Evolutionary conservation across 2,888 invertebrate genomes (phyloP).

Genomic region (Halictus quadricinctus): DNA sequence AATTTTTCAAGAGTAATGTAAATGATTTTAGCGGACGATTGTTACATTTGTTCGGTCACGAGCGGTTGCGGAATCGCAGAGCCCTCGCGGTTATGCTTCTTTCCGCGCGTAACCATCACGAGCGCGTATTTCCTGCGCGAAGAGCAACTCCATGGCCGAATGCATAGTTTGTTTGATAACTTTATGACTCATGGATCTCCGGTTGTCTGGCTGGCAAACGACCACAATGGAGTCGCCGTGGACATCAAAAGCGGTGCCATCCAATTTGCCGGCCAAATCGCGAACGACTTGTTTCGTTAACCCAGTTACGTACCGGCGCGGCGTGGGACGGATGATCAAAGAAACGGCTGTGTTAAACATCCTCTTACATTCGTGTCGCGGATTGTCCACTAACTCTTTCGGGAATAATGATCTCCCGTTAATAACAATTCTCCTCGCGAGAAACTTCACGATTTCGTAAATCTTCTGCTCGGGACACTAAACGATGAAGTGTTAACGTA

Average conservation of each 20-base stretch:
- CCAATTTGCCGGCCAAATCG: conserved; percentile 46
- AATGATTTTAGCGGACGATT: neutral
- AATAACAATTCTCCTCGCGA: neutral
- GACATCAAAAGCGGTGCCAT: conserved; percentile 45
- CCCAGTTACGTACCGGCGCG: conserved; percentile 42
- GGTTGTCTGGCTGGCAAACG: conserved; percentile 47
- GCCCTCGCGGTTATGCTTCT: neutral
- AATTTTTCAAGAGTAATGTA: neutral
- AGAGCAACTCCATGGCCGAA: conserved; percentile 21
- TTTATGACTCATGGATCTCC: conserved; percentile 53
- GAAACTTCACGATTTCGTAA: neutral
- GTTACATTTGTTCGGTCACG: neutral
- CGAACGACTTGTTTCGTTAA: conserved; percentile 53
- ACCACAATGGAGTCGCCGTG: conserved; percentile 49
- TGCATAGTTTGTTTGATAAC: conserved; percentile 49
- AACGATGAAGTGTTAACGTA: neutral
- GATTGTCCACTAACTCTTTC: neutral
- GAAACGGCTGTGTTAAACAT: neutral
- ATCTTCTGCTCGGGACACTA: neutral
- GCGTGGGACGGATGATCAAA: conserved; percentile 27
- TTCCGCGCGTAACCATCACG: neutral
- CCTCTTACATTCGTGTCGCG: neutral
- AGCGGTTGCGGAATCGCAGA: neutral
- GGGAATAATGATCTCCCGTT: neutral
- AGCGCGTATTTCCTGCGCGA: neutral